Base-by-base conservation (phyloP, 2,797 vertebrate species). In the Eospalax fontanierii region DNA sequence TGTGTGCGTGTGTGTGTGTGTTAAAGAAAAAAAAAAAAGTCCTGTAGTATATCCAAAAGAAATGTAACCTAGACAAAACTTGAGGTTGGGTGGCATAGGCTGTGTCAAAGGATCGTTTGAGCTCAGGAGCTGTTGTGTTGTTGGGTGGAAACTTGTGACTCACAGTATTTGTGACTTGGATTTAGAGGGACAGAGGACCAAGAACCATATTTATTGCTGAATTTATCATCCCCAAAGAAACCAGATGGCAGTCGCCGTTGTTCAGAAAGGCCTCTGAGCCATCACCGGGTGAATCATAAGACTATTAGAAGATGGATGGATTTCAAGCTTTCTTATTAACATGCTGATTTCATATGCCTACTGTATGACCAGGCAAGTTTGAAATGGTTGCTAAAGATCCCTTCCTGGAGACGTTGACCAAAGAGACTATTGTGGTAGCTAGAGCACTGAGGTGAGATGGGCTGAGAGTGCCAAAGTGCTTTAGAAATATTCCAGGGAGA, bases 131-230 rank as follows among this genome's bases (percentile, higher is more conserved):
- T 46, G 70, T 95, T 81, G 95, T 96, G 98, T 73, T 18, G 15
- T 87, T 96, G 97, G 98, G 97, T 96, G 98, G 98, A 98, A 97
- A 95, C 94, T 46, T 93, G 33, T 98, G 98, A 98, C 97, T 98
- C 98, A 98, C 54, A 0, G 21, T 96, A 91, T 97, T 97, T 98
- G 98, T 66, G 78, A 90, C 97, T 95, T 90, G 87, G 66, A 35
- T 97, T 98, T 95, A 95, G 97, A 95, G 96, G 97, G 96, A 92
- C 5, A 84, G 94, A 92, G 91, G 83, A 95, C 79, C 75, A 6
- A 86, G 79, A 96, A 94, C 94, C 68, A 5, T 98, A 97, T 98
- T 98, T 98, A 98, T 96, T 93, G 24, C 91, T 86, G 97, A 96
- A 98, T 98, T 98, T 98, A 92, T 98, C 97, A 94, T 98, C 95